Evolutionary conservation across 2,797 vertebrate species (phyloP), one percentile per base, ranked within the genome.

Genomic region (Champsocephalus esox): DNA sequence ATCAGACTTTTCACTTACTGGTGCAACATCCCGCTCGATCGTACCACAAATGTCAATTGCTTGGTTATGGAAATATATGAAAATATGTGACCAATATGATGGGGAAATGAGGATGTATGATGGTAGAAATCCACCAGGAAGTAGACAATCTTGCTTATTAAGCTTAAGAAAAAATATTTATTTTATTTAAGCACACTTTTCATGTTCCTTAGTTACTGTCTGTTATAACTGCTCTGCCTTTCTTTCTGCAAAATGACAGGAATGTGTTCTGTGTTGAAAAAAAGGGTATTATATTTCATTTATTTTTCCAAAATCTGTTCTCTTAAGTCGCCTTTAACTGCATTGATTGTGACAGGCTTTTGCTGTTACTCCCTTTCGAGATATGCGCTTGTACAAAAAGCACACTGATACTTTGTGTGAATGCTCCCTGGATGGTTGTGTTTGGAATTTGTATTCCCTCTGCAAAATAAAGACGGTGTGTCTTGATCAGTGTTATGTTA

Each of bases 391-490:
- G 89, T 93, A 92, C 66, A 88, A 84, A 89, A 84, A 91, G 84
- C 84, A 89, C 83, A 90, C 74, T 14, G 74, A 66, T 83, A 77
- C 79, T 80, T 72, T 63, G 92, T 93, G 87, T 92, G 94, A 93
- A 92, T 91, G 92, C 85, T 88, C 80, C 84, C 58, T 84, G 88
- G 82, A 82, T 85, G 82, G 71, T 80, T 93, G 90, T 90, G 85
- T 86, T 87, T 82, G 86, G 77, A 80, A 75, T 92, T 91, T 93
- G 82, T 91, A 91, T 92, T 85, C 90, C 85, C 86, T 91, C 76
- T 85, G 79, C 75, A 83, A 89, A 95, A 95, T 95, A 95, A 94
- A 94, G 81, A 88, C 79, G 9, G 45, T 67, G 79, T 80, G 89
- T 92, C 87, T 87, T 78, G 75, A 89, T 81, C 81, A 21, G 48